Conservation (phyloP, 2,797 vertebrate species). For the Onychomys leucogaster region DNA sequence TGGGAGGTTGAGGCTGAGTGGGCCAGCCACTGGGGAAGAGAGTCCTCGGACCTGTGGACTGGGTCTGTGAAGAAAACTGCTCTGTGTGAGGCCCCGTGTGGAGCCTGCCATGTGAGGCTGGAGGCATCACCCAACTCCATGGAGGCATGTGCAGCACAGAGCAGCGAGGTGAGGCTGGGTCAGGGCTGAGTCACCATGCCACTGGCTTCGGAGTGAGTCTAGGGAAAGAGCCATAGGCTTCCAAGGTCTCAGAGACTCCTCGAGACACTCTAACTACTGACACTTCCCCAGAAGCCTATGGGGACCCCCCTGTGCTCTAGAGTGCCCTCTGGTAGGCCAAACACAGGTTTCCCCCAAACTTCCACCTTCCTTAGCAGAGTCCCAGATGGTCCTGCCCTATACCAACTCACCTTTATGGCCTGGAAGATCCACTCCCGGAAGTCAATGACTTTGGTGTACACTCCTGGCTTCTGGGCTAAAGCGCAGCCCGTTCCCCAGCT, state of each 20-base stretch:
- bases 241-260: not conserved
- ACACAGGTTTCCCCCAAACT: not conserved
- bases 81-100: conserved; percentile 20
- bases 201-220: conserved; percentile 82
- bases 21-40: conserved; percentile 69
- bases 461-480: conserved; percentile 94
- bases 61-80: conserved; percentile 52
- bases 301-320: not conserved
- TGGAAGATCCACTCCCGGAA: conserved; percentile 95
- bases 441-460: conserved; percentile 93
- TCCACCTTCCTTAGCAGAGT: not conserved
- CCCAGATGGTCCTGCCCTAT: not conserved
- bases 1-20: conserved; percentile 54
- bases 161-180: conserved; percentile 43
- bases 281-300: not conserved
- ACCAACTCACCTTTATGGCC: conserved; percentile 91
- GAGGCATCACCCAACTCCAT: not conserved
- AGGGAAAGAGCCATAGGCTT: conserved; percentile 53
- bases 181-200: conserved; percentile 82
- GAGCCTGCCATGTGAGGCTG: not conserved
- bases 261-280: not conserved
- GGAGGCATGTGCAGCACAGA: not conserved
- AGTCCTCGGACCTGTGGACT: conserved; percentile 52
- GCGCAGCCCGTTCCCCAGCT: conserved; percentile 97
- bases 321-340: not conserved